phyloP scores from a whole-genome alignment of 2,888 invertebrate genomes.

The Entomobrya proxima region DNA sequence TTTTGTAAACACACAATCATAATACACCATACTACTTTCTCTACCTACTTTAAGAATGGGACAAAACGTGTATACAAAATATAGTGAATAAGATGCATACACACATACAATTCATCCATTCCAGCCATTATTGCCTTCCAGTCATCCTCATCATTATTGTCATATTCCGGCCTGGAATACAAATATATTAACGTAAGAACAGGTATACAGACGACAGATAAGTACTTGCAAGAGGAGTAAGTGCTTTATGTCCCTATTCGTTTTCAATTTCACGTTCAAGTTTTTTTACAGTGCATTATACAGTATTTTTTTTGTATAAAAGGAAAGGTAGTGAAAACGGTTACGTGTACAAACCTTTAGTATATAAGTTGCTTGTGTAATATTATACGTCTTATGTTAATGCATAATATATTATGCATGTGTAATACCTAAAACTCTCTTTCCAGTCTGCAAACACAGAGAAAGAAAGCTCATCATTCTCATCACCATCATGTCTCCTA shows the following conservation, averaged over 20 bases:
- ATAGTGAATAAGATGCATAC: conserved; percentile 36
- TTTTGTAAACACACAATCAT: conserved; percentile 2
- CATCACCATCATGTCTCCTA: conserved; percentile 18
- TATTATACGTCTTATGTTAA: conserved; percentile 33
- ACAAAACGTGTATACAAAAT: background rate
- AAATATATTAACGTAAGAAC: background rate
- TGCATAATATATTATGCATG: conserved; percentile 46
- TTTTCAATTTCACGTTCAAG: conserved; percentile 10
- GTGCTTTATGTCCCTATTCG: background rate
- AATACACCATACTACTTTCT: background rate
- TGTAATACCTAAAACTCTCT: background rate
- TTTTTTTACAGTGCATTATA: conserved; percentile 4
- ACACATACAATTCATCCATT: conserved; percentile 38
- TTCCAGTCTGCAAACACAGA: background rate
- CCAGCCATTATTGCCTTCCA: conserved; percentile 58
- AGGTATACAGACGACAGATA: background rate
- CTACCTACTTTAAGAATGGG: background rate
- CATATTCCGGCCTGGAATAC: background rate
- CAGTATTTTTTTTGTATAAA: background rate
- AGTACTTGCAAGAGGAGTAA: too few species aligned
- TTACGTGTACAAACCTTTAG: background rate
- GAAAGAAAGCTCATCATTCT: conserved; percentile 21
- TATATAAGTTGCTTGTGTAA: background rate
- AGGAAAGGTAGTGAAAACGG: background rate
- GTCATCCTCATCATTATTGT: conserved; percentile 43